Percentiles rank a stretch among this genome's conserved stretches.
phyloP scores from a whole-genome alignment of 2,797 vertebrate species.

The Xenops minutus region DNA sequence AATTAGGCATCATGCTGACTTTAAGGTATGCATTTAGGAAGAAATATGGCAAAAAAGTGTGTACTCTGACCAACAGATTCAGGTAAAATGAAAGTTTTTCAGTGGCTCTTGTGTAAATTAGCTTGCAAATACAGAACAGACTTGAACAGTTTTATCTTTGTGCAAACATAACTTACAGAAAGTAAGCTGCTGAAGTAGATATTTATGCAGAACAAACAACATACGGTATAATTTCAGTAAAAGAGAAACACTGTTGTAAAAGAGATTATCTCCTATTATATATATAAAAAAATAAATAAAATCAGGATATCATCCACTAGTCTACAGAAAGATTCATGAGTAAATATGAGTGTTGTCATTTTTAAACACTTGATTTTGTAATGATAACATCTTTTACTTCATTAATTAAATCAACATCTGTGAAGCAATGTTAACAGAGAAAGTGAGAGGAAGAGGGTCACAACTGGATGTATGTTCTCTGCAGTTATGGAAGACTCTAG shows the following conservation, averaged over 20 bases:
- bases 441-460: background rate
- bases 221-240: background rate
- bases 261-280: background rate
- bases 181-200: background rate
- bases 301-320: background rate
- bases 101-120: background rate
- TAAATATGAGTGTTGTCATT: background rate
- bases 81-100: background rate
- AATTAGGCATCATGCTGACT: slow-evolving; percentile 16
- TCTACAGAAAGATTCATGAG: background rate
- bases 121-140: background rate
- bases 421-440: background rate
- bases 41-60: background rate
- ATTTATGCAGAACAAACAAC: background rate
- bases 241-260: background rate
- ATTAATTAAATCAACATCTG: background rate
- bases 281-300: background rate
- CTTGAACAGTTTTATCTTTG: background rate
- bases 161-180: background rate
- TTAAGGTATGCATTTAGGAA: background rate
- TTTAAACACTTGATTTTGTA: background rate
- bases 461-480: fast-evolving
- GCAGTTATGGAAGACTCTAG: background rate
- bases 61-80: background rate
- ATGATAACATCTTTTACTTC: background rate